Conservation (phyloP, 92 coral and sea anemone genomes). For the Isaurus tuberculatus region DNA sequence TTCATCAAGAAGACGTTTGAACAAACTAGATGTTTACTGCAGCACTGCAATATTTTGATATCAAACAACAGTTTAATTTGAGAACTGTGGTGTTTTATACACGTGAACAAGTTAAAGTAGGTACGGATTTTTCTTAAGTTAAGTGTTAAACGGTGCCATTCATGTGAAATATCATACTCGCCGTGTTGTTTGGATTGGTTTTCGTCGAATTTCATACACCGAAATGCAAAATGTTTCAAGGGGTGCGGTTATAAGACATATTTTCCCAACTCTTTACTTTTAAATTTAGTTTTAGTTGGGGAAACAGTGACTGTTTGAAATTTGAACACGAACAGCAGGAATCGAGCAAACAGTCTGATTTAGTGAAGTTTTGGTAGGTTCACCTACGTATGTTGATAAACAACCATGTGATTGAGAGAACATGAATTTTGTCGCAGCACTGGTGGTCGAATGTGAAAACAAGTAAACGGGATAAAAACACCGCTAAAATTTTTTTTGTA, state of each 20-base stretch:
- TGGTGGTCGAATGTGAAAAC: not conserved
- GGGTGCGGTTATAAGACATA: not conserved
- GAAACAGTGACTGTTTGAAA: not conserved
- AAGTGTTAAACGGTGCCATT: not conserved
- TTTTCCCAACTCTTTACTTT: not conserved
- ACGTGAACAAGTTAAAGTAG: not conserved
- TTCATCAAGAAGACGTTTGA: not conserved
- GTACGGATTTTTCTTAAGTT: not conserved
- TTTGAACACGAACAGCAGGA: not conserved
- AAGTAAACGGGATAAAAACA: not conserved
- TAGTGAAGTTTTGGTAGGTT: not conserved
- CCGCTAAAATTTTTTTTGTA: no score
- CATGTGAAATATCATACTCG: not conserved
- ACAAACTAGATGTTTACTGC: not conserved
- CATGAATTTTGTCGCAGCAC: not conserved
- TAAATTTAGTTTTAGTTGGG: not conserved
- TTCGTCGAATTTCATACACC: not conserved
- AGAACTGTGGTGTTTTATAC: not conserved
- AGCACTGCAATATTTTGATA: not conserved
- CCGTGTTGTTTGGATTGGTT: not conserved
- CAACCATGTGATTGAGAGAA: not conserved
- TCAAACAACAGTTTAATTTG: not conserved
- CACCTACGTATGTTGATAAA: not conserved
- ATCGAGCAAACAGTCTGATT: not conserved
- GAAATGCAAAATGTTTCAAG: not conserved